These are phyloP conservation scores for Chelonus formosanus DNA, from an alignment of 2,888 invertebrate genomes.

Conservation along the genomic window DNA sequence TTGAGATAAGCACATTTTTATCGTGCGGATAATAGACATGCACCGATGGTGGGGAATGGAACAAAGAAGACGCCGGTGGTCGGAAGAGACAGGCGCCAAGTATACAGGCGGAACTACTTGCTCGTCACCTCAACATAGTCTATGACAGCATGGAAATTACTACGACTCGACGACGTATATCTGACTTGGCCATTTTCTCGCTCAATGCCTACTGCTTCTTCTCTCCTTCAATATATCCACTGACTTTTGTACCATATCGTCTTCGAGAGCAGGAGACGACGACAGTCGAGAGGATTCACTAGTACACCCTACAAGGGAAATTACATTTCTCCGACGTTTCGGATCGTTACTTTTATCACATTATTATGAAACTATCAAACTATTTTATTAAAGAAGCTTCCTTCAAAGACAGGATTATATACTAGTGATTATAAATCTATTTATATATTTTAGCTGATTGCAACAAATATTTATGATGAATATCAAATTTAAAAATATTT, in stretches of 20 bases:
- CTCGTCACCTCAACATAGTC: conserved; percentile 37
- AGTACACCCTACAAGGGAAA: conserved; percentile 35
- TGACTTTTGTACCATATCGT: conserved; percentile 12
- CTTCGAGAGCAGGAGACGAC: neutral
- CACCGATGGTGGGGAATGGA: too few relatives aligned
- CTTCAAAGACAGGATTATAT: too few relatives aligned
- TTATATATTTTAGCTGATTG: too few relatives aligned
- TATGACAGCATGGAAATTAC: conserved; percentile 61
- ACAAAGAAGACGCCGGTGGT: neutral
- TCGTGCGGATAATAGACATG: too few relatives aligned
- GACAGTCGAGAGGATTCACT: neutral
- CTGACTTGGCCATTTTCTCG: conserved; percentile 37
- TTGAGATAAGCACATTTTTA: too few relatives aligned
- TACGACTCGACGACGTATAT: conserved; percentile 49
- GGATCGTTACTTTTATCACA: too few relatives aligned
- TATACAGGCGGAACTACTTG: conserved; percentile 22
- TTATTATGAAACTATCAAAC: too few relatives aligned
- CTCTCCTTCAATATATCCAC: neutral
- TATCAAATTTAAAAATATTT: too few relatives aligned
- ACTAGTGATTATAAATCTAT: too few relatives aligned
- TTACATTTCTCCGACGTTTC: conserved; percentile 33
- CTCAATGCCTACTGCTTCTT: conserved; percentile 7
- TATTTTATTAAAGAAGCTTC: too few relatives aligned
- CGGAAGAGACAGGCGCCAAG: conserved; percentile 1
- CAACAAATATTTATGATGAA: too few relatives aligned